A percentile compares a stretch with the other conserved stretches of the same genome.
Conservation (phyloP, 2,113 vertebrate species). For the western clawed frog (Xenopus tropicalis) region DNA sequence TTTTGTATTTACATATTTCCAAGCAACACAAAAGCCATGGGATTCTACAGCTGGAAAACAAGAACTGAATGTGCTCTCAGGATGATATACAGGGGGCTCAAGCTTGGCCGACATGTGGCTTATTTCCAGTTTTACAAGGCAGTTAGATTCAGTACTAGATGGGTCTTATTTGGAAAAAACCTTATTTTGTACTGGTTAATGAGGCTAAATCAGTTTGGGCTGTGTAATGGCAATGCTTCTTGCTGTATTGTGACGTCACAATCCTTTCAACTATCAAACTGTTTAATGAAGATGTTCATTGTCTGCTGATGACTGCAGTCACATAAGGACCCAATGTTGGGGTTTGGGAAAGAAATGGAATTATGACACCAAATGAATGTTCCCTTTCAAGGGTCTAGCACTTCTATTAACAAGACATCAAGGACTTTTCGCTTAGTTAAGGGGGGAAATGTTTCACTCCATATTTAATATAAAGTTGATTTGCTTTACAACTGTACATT, state of each 20-base stretch:
- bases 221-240: background rate
- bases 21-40: background rate
- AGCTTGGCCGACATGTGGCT: conserved; percentile 13
- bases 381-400: background rate
- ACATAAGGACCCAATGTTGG: background rate
- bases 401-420: background rate
- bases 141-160: conserved; percentile 12
- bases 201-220: conserved; percentile 8
- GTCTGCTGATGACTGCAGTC: no score
- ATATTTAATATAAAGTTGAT: no score
- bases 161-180: conserved; percentile 6
- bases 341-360: background rate
- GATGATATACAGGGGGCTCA: conserved; percentile 11
- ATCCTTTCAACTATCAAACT: no score
- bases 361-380: background rate
- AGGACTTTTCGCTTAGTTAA: background rate
- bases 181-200: conserved; percentile 3
- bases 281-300: no score
- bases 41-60: conserved; percentile 14
- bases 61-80: conserved; percentile 27
- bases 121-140: conserved; percentile 38
- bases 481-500: no score
- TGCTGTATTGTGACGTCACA: no score
- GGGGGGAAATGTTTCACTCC: no score
- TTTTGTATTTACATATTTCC: conserved; percentile 30